Evolutionary conservation across 23 tunicate species (phyloP), one percentile per base, ranked within the genome.

Genomic region (Botrylloides violaceus): DNA sequence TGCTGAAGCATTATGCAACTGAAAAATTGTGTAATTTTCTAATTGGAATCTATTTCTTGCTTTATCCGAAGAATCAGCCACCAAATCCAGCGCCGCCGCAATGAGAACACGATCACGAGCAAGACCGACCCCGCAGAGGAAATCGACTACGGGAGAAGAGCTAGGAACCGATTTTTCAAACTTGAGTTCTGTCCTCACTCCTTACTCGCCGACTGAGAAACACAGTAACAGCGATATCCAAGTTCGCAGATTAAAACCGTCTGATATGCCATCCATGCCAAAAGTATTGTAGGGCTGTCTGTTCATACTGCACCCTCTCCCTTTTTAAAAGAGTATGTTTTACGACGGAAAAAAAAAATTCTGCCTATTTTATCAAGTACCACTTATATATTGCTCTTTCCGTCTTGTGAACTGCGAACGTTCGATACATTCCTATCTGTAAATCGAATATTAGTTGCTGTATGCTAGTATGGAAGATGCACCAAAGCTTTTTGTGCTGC

Each of bases 81-180:
- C 70, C 35, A 63, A 63, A 33, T 63, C 70, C 26, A 34, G 70
- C 3, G 35, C 70, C 20, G 70, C 70, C 33, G 70, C 70, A 9
- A 63, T 63, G 70, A 63, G 70, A 63, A 63, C 70, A 3, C 34
- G 70, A 63, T 63, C 70, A 9, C 32, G 70, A 9, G 70, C 70
- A 29, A 25, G 70, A 31, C 36, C 70, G 18, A 21, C 70, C 6
- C 32, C 20, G 70, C 32, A 63, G 3, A 23, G 33, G 33, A 9
- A 21, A 22, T 7, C 33, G 3, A 27, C 35, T 4, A 21, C 70
- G 12, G 33, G 35, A 25, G 34, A 7, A 9, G 30, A 23, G 23
- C 32, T 25, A 33, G 35, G 32, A 23, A 23, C 26, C 32, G 70
- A 63, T 63, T 7, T 31, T 31, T 29, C 33, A 31, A 26, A 7